A percentile compares a stretch with the other conserved stretches of the same genome.
These are phyloP conservation scores for Orthosia incerta DNA, from an alignment of 2,888 invertebrate species.

Conservation along the genomic window DNA sequence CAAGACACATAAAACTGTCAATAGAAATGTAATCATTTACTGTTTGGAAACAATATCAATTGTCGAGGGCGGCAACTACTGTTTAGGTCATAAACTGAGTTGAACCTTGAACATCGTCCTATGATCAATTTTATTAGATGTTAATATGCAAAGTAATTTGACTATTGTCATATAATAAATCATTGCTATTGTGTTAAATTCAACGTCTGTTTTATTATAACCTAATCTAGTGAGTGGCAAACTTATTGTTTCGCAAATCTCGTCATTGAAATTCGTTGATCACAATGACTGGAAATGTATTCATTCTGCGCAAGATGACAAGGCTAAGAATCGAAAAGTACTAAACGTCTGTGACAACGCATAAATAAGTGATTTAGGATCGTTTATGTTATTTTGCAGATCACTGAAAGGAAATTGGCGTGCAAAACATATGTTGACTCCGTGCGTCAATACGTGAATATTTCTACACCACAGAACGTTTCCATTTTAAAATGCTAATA, in stretches of 20 bases:
- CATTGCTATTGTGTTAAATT: slow-evolving; percentile 7
- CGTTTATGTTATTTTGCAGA: slow-evolving; percentile 21
- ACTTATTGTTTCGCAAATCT: neutral
- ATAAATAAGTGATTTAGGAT: slow-evolving; percentile 10
- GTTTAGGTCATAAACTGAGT: slow-evolving; percentile 8
- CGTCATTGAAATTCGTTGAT: slow-evolving; percentile 8
- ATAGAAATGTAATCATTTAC: slow-evolving; percentile 61
- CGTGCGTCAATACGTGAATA: slow-evolving; percentile 63
- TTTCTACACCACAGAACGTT: slow-evolving; percentile 48
- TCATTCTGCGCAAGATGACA: slow-evolving; percentile 1
- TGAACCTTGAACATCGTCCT: slow-evolving; percentile 35
- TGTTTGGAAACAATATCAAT: slow-evolving; percentile 63
- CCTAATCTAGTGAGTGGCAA: neutral
- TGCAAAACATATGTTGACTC: slow-evolving; percentile 36
- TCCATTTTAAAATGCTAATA: slow-evolving; percentile 60
- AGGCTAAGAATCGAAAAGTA: neutral
- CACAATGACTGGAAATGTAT: slow-evolving; percentile 12
- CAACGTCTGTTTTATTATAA: neutral
- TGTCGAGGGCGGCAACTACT: slow-evolving; percentile 35
- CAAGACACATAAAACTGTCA: slow-evolving; percentile 61
- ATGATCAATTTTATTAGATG: slow-evolving; percentile 14
- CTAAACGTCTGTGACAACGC: neutral
- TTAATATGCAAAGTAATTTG: slow-evolving; percentile 4
- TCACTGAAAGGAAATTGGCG: slow-evolving; percentile 28
- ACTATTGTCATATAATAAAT: slow-evolving; percentile 10